A percentile compares a stretch with the other conserved stretches of the same genome.
phyloP scores from a whole-genome alignment of 2,888 invertebrate species.

The Eristalis intricaria region DNA sequence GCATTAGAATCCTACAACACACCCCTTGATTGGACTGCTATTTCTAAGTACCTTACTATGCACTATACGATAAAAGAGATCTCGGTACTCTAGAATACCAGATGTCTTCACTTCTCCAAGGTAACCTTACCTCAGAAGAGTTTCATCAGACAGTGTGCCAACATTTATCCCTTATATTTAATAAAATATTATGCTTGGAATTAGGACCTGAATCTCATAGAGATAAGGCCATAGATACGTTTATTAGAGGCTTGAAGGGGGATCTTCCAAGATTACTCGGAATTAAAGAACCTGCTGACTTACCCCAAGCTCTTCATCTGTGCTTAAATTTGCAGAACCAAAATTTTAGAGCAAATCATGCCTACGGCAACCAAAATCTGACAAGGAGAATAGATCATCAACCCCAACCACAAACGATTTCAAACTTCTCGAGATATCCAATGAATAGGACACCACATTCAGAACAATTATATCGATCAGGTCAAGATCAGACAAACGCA shows the following conservation, averaged over 20 bases:
- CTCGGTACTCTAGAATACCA: too few relatives aligned
- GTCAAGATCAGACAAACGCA: too few relatives aligned
- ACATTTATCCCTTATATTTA: background rate
- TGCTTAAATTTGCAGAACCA: background rate
- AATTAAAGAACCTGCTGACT: background rate
- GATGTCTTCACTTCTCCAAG: too few relatives aligned
- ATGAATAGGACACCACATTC: background rate
- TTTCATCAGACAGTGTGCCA: too few relatives aligned
- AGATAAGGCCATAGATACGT: background rate
- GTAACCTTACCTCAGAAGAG: too few relatives aligned
- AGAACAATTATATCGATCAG: background rate
- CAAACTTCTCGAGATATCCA: background rate
- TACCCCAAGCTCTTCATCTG: background rate
- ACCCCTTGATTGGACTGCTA: too few relatives aligned
- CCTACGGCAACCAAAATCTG: background rate
- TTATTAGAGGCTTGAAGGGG: background rate
- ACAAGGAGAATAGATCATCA: background rate
- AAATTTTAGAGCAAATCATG: background rate
- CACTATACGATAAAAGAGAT: too few relatives aligned
- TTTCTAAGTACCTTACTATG: too few relatives aligned
- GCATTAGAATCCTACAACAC: too few relatives aligned
- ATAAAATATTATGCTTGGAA: background rate
- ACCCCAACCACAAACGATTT: background rate
- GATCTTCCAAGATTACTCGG: background rate
- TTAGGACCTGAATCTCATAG: background rate